These are phyloP conservation scores for Drosophila paulistorum DNA, from an alignment of 1,140 invertebrate species.

Conservation along the genomic window DNA sequence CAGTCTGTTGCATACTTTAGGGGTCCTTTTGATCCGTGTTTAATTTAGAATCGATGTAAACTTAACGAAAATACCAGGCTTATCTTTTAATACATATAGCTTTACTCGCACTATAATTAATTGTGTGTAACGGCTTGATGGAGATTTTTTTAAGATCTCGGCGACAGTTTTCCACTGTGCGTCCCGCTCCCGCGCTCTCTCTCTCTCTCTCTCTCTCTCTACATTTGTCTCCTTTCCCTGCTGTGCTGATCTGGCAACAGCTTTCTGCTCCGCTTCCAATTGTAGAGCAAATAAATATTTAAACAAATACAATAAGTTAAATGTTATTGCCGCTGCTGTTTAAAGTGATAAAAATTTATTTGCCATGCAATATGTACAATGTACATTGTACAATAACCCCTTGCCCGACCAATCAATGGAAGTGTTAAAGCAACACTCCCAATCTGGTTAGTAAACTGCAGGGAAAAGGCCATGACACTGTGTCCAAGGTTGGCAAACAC, in stretches of 20 bases:
- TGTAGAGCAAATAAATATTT: slow-evolving; percentile 69
- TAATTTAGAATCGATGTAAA: no score
- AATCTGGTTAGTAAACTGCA: slow-evolving; percentile 57
- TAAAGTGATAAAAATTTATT: slow-evolving; percentile 51
- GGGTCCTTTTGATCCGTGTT: no score
- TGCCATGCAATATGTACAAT: not conserved
- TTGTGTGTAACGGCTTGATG: no score
- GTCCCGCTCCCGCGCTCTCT: no score
- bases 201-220: slow-evolving; percentile 7
- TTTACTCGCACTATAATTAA: no score
- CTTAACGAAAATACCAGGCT: no score
- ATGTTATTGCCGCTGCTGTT: slow-evolving; percentile 27
- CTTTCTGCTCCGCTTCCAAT: slow-evolving; percentile 54
- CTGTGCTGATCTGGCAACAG: slow-evolving; percentile 25
- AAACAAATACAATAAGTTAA: slow-evolving; percentile 38
- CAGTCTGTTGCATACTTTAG: no score
- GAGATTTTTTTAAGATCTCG: not conserved
- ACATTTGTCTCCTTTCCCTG: not conserved
- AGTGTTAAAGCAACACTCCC: slow-evolving; percentile 35
- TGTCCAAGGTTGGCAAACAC: slow-evolving; percentile 52
- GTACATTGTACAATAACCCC: slow-evolving; percentile 4
- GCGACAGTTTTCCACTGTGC: slow-evolving; percentile 9
- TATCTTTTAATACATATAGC: no score
- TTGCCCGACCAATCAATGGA: not conserved
- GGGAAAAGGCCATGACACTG: slow-evolving; percentile 57